A percentile compares a stretch with the other conserved stretches of the same genome.
Evolutionary conservation across 1,140 invertebrate species (phyloP).

Genomic region (Polyergus mexicanus): DNA sequence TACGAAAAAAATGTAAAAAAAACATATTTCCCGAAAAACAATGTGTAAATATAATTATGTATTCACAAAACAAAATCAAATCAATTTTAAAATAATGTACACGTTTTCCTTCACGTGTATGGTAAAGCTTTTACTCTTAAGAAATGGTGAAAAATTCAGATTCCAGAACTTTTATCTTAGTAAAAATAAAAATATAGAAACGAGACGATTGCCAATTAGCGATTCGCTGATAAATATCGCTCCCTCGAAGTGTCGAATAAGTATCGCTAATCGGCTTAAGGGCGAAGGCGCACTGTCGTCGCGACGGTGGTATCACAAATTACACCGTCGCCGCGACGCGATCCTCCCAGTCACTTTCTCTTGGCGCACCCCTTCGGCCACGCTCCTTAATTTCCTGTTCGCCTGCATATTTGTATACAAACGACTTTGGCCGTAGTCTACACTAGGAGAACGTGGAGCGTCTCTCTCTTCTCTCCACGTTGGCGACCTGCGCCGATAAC

Average conservation of each 20-base stretch:
- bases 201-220: constrained; percentile 24
- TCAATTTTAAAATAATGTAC: not conserved
- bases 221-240: not conserved
- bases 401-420: constrained; percentile 72
- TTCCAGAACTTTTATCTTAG: not conserved
- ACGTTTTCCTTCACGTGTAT: not conserved
- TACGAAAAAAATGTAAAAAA: not conserved
- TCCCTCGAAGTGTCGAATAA: constrained; percentile 40
- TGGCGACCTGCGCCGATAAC: constrained; percentile 39
- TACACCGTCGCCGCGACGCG: constrained; percentile 10
- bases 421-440: constrained; percentile 38
- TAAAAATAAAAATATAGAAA: not conserved
- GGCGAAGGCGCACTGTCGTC: not conserved
- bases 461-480: not conserved
- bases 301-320: constrained; percentile 39
- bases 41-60: not conserved
- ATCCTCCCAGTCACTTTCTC: constrained; percentile 37
- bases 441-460: constrained; percentile 5
- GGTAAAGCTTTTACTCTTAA: not conserved
- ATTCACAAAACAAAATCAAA: not conserved
- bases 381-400: constrained; percentile 76
- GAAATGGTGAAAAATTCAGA: not conserved
- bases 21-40: not conserved
- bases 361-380: constrained; percentile 26
- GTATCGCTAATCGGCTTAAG: constrained; percentile 53